A percentile compares a stretch with the other conserved stretches of the same genome.
These are phyloP conservation scores for Drosophila littoralis DNA, from an alignment of 1,140 invertebrate genomes.

Conservation along the genomic window DNA sequence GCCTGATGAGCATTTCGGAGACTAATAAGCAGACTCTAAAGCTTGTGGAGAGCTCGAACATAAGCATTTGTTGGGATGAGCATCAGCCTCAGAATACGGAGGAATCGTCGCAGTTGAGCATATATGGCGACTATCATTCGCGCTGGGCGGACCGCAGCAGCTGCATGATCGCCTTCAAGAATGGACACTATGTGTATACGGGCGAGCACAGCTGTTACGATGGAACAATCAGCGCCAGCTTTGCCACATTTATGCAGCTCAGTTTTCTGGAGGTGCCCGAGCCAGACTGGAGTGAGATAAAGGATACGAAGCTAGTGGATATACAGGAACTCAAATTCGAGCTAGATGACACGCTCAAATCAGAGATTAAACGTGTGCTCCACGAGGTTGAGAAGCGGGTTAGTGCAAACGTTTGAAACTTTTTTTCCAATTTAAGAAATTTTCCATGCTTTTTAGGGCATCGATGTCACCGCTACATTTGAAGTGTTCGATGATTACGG, in stretches of 20 bases:
- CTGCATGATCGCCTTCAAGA: slow-evolving; percentile 85
- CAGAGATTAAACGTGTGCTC: slow-evolving; percentile 68
- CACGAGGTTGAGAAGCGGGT: slow-evolving; percentile 69
- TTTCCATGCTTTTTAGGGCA: slow-evolving; percentile 64
- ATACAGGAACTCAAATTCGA: slow-evolving; percentile 70
- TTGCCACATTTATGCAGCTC: slow-evolving; percentile 72
- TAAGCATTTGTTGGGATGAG: slow-evolving; percentile 88
- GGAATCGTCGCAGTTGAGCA: slow-evolving; percentile 68
- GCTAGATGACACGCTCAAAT: slow-evolving; percentile 63
- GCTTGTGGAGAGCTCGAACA: slow-evolving; percentile 88
- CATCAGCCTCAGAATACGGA: slow-evolving; percentile 79
- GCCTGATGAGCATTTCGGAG: slow-evolving; percentile 85
- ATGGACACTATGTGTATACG: slow-evolving; percentile 84
- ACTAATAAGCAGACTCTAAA: slow-evolving; percentile 87
- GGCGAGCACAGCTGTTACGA: slow-evolving; percentile 86
- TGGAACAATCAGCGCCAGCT: slow-evolving; percentile 85
- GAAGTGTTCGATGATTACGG: slow-evolving; percentile 85
- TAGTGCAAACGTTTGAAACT: neutral
- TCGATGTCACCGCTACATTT: slow-evolving; percentile 81
- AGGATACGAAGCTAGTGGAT: slow-evolving; percentile 34
- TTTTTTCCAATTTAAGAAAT: neutral
- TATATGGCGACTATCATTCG: slow-evolving; percentile 85
- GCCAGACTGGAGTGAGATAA: slow-evolving; percentile 60
- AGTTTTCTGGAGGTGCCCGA: slow-evolving; percentile 80
- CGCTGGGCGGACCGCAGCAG: slow-evolving; percentile 86